A percentile compares a stretch with the other conserved stretches of the same genome.
Evolutionary conservation across 2,113 vertebrate genomes (phyloP).

Genomic region (Tretioscincus oriximinensis): DNA sequence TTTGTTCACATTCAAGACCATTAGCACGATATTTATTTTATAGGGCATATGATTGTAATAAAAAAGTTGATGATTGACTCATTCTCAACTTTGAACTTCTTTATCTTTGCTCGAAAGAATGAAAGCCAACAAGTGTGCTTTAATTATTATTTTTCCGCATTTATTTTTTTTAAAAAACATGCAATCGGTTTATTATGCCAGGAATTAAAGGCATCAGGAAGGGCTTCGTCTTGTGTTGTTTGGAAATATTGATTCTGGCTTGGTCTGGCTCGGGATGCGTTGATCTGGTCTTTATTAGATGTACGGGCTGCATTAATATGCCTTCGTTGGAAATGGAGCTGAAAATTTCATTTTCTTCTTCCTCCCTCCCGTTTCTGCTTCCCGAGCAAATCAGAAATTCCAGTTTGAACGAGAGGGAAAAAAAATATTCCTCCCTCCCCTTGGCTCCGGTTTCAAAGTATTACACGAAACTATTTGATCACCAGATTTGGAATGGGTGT

Average conservation of each 20-base stretch:
- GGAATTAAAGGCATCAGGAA: background rate
- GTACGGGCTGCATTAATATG: constrained; percentile 27
- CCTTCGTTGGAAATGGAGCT: constrained; percentile 24
- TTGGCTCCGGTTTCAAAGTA: background rate
- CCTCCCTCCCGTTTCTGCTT: background rate
- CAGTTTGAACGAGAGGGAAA: constrained; percentile 15
- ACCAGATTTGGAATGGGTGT: background rate
- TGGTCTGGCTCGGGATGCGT: constrained; percentile 30
- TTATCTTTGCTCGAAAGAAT: constrained; percentile 49
- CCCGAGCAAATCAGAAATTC: constrained; percentile 27
- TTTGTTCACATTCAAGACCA: background rate
- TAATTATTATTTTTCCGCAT: background rate
- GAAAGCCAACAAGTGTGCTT: constrained; percentile 17
- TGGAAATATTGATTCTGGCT: background rate
- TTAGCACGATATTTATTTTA: constrained; percentile 16
- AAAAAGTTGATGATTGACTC: constrained; percentile 58
- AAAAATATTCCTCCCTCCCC: constrained; percentile 16
- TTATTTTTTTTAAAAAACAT: no score
- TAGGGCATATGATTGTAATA: constrained; percentile 54
- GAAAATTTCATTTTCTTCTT: background rate
- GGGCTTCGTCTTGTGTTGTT: background rate
- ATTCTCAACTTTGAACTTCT: constrained; percentile 62
- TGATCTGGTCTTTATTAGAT: constrained; percentile 36
- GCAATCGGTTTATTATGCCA: constrained; percentile 1
- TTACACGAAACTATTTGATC: fast-evolving